Percentiles rank a stretch among this genome's conserved stretches.
phyloP scores from a whole-genome alignment of 2,888 invertebrate genomes.

The Danaus chrysippus region DNA sequence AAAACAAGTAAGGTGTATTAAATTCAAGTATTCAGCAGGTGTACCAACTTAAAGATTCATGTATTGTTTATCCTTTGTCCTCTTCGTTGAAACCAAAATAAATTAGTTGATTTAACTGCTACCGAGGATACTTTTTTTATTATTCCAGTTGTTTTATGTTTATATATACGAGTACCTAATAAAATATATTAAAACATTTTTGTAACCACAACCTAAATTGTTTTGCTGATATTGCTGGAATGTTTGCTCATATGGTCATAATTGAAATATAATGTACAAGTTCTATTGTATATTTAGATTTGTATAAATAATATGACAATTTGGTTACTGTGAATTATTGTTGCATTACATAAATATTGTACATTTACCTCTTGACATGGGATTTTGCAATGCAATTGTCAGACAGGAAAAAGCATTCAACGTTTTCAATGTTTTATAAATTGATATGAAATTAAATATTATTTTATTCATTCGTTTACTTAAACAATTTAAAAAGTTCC shows the following conservation, averaged over 20 bases:
- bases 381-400: constrained; percentile 17
- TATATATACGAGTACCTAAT: too few species aligned
- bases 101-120: background rate
- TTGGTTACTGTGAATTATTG: too few species aligned
- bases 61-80: background rate
- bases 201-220: too few species aligned
- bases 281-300: too few species aligned
- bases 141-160: too few species aligned
- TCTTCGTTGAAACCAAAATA: background rate
- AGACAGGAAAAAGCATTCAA: constrained; percentile 16
- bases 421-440: background rate
- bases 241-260: too few species aligned
- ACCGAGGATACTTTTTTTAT: background rate
- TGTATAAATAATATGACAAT: too few species aligned
- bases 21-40: constrained; percentile 36
- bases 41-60: constrained; percentile 29
- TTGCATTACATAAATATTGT: background rate
- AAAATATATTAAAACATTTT: too few species aligned
- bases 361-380: constrained; percentile 13
- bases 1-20: constrained; percentile 37
- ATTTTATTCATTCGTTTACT: background rate
- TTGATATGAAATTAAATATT: background rate
- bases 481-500: background rate
- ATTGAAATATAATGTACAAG: too few species aligned
- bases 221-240: too few species aligned